Conservation (phyloP, 1,140 invertebrate species). For the Drosophila littoralis region DNA sequence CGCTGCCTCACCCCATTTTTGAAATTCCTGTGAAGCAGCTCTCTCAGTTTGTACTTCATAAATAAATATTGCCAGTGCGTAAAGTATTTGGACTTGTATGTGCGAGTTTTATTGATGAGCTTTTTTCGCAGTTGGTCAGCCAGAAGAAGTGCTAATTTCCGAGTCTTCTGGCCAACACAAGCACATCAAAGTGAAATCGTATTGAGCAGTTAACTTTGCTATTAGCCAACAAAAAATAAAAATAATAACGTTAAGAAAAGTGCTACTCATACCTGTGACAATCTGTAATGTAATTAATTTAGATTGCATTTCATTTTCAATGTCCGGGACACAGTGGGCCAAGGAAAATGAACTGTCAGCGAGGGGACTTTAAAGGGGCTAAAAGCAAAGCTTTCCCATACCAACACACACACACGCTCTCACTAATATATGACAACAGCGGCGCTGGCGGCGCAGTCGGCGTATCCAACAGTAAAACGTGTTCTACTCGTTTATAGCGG, state of each 20-base stretch:
- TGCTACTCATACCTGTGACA: constrained; percentile 53
- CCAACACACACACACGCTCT: constrained; percentile 34
- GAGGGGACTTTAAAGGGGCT: constrained; percentile 30
- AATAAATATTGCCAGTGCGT: constrained; percentile 35
- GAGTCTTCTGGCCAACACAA: constrained; percentile 29
- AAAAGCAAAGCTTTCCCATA: constrained; percentile 68
- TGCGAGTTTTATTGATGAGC: constrained; percentile 59
- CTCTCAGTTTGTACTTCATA: constrained; percentile 20
- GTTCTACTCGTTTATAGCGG: constrained; percentile 76
- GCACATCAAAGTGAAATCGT: constrained; percentile 74
- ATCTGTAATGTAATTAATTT: constrained; percentile 73
- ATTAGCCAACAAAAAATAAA: constrained; percentile 26
- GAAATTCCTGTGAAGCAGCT: constrained; percentile 33
- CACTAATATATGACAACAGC: constrained; percentile 19
- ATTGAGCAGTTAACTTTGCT: constrained; percentile 31
- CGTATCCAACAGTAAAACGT: constrained; percentile 77
- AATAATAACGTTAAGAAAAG: constrained; percentile 14
- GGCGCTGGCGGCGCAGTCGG: constrained; percentile 29
- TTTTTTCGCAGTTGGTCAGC: constrained; percentile 33
- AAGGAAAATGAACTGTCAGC: constrained; percentile 68
- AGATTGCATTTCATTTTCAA: constrained; percentile 78
- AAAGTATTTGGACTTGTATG: constrained; percentile 24
- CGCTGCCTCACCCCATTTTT: constrained; percentile 74
- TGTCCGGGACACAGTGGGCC: constrained; percentile 68
- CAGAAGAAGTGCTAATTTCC: constrained; percentile 71